These are phyloP conservation scores for Lasiurus borealis DNA, from an alignment of 2,113 vertebrate species.

Conservation along the genomic window DNA sequence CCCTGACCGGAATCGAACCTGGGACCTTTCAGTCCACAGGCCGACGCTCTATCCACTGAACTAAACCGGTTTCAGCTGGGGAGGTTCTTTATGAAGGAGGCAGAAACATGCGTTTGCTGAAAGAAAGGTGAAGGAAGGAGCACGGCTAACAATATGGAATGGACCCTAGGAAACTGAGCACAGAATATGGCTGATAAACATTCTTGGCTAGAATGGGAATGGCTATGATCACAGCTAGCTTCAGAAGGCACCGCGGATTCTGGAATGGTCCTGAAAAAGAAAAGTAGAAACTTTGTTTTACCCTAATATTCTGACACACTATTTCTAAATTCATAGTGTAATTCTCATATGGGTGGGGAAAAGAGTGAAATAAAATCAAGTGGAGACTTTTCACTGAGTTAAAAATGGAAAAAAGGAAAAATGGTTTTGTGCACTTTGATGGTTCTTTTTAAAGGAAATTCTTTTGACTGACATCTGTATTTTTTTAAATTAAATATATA, in stretches of 20 bases:
- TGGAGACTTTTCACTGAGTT: constrained; percentile 32
- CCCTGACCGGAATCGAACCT: too few species aligned
- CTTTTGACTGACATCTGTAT: not conserved
- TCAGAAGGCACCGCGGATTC: not conserved
- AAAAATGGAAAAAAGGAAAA: constrained; percentile 46
- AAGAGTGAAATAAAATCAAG: constrained; percentile 18
- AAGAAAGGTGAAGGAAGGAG: not conserved
- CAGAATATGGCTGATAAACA: not conserved
- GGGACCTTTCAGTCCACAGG: too few species aligned
- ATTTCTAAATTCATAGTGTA: constrained; percentile 19
- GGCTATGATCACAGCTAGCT: not conserved
- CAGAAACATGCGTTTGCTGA: not conserved
- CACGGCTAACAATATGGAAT: not conserved
- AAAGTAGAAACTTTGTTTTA: not conserved
- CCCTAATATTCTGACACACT: not conserved
- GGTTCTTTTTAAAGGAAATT: not conserved
- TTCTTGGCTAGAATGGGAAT: not conserved
- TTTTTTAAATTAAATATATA: too few species aligned
- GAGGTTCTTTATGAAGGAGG: not conserved
- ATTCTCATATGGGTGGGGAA: not conserved
- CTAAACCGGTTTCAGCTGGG: too few species aligned
- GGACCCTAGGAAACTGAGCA: not conserved
- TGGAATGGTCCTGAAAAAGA: not conserved
- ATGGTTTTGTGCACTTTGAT: not conserved
- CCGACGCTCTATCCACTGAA: too few species aligned